phyloP scores from a whole-genome alignment of 2,888 invertebrate species.

The Caradrina kadenii region DNA sequence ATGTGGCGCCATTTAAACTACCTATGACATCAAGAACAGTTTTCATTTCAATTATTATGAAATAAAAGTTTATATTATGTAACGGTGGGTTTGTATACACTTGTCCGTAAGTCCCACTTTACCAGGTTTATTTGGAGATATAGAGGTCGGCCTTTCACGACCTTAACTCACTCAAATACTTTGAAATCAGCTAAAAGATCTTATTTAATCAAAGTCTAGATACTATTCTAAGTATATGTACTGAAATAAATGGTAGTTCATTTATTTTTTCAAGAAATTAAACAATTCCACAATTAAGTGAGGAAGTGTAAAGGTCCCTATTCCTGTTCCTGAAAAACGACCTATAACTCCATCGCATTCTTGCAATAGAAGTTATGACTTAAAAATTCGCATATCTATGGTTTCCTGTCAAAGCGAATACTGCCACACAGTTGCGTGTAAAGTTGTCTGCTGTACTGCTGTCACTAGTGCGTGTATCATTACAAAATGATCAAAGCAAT shows the following conservation, averaged over 20 bases:
- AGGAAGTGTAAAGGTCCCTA: too few species aligned
- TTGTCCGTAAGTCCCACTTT: slow-evolving; percentile 4
- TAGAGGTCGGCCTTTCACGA: too few species aligned
- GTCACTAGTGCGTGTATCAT: too few species aligned
- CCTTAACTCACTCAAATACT: neutral
- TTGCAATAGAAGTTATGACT: too few species aligned
- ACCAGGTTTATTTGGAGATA: neutral
- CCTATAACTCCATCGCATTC: too few species aligned
- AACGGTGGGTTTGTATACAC: neutral
- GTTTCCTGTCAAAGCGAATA: too few species aligned
- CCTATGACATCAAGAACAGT: neutral
- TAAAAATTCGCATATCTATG: too few species aligned
- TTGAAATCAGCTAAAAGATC: neutral
- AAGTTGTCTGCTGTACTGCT: too few species aligned
- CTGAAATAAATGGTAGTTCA: neutral
- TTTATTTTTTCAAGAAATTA: neutral
- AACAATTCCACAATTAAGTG: neutral
- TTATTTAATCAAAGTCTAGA: neutral
- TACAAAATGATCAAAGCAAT: neutral
- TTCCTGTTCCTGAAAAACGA: too few species aligned
- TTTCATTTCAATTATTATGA: neutral
- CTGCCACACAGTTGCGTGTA: too few species aligned
- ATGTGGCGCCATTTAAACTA: neutral
- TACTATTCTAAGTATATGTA: neutral
- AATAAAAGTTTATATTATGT: neutral